phyloP scores from a whole-genome alignment of 2,888 invertebrate genomes.

The Drosophila monieri region DNA sequence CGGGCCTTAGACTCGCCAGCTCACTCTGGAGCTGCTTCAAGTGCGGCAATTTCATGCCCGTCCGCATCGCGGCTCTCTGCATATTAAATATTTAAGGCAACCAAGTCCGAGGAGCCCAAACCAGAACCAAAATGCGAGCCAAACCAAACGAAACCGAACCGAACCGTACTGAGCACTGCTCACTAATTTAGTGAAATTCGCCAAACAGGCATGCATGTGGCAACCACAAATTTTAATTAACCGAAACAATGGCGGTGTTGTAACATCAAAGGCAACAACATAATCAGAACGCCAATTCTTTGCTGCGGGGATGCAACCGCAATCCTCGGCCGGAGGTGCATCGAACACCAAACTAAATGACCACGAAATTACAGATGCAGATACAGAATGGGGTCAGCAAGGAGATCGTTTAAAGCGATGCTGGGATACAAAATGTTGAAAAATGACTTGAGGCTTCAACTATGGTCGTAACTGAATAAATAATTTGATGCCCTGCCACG shows the following conservation, averaged over 20 bases:
- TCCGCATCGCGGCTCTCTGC: conserved; percentile 58
- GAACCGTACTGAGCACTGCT: conserved; percentile 48
- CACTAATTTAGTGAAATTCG: conserved; percentile 66
- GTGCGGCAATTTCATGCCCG: conserved; percentile 60
- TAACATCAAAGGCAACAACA: conserved; percentile 65
- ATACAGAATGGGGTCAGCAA: conserved; percentile 4
- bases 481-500: not conserved
- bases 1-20: conserved; percentile 12
- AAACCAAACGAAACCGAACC: conserved; percentile 12
- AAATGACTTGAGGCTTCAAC: not conserved
- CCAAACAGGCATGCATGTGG: conserved; percentile 32
- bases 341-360: conserved; percentile 55
- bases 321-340: conserved; percentile 43
- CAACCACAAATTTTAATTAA: conserved; percentile 78
- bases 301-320: conserved; percentile 35
- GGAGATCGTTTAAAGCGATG: conserved; percentile 14
- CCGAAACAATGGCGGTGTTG: conserved; percentile 71
- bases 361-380: conserved; percentile 65
- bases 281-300: conserved; percentile 51
- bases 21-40: conserved; percentile 45
- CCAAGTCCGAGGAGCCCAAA: conserved; percentile 21
- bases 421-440: no score
- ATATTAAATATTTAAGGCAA: conserved; percentile 71
- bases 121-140: conserved; percentile 23
- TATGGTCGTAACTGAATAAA: not conserved